Percentiles rank a stretch among this genome's conserved stretches.
phyloP scores from a whole-genome alignment of 2,888 invertebrate genomes.

The Ypsolopha sequella region DNA sequence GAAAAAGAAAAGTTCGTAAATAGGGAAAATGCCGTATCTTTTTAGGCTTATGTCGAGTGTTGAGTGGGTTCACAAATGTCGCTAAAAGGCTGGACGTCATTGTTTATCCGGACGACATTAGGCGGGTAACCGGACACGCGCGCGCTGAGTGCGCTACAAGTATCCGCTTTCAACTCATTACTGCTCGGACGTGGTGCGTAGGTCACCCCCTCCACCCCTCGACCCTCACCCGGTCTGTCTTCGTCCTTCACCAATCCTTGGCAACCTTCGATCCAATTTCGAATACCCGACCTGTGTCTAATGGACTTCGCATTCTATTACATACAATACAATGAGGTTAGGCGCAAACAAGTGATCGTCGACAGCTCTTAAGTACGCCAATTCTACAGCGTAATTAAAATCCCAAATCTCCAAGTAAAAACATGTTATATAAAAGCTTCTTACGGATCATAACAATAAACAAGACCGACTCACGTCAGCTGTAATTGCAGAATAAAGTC shows the following conservation, averaged over 20 bases:
- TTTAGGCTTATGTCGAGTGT: constrained; percentile 67
- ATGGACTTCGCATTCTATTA: constrained; percentile 50
- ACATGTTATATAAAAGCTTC: constrained; percentile 16
- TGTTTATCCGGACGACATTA: constrained; percentile 71
- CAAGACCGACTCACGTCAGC: constrained; percentile 48
- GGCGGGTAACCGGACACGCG: constrained; percentile 71
- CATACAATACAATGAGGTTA: constrained; percentile 19
- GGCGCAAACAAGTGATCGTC: constrained; percentile 4
- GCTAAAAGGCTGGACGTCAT: constrained; percentile 71
- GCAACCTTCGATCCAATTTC: constrained; percentile 66
- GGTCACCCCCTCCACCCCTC: constrained; percentile 27
- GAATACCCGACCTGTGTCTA: constrained; percentile 56
- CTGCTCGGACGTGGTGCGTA: constrained; percentile 67
- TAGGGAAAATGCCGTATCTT: constrained; percentile 58
- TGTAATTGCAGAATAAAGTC: constrained; percentile 63
- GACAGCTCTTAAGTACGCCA: no score
- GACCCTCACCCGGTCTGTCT: constrained; percentile 28
- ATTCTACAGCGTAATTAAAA: no score
- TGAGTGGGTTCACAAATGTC: constrained; percentile 71
- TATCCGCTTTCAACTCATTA: constrained; percentile 72
- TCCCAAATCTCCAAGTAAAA: background rate
- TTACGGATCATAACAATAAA: constrained; percentile 46
- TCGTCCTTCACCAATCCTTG: constrained; percentile 62
- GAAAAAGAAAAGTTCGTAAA: constrained; percentile 33
- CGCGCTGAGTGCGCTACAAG: constrained; percentile 70